These are phyloP conservation scores for Halcyon leucocephala DNA, from an alignment of 2,797 vertebrate species.

Conservation along the genomic window DNA sequence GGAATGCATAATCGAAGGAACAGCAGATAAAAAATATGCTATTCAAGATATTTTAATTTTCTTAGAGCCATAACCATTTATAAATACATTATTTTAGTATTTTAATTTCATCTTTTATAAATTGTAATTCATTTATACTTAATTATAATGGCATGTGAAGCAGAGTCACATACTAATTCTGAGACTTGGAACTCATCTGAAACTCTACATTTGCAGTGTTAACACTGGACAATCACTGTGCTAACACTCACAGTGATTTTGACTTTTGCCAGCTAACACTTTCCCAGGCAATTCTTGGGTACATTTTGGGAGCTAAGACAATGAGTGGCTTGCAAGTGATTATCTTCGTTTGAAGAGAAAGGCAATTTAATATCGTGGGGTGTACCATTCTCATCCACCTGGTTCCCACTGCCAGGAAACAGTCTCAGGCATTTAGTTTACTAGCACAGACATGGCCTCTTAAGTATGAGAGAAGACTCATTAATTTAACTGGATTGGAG, in stretches of 20 bases:
- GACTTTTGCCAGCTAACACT: not conserved
- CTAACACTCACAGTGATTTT: not conserved
- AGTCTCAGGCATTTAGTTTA: slow-evolving; percentile 38
- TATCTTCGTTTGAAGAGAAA: not conserved
- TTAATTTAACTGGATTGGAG: slow-evolving; percentile 53
- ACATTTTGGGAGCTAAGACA: not conserved
- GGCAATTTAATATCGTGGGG: not conserved
- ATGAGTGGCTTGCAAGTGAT: not conserved
- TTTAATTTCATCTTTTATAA: not conserved
- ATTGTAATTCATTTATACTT: not conserved
- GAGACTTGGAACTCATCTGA: not conserved
- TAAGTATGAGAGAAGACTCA: slow-evolving; percentile 26
- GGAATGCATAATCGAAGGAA: not conserved
- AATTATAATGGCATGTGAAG: not conserved
- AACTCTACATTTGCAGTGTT: not conserved
- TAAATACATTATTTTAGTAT: not conserved
- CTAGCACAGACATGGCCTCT: not conserved
- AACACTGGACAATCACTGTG: not conserved
- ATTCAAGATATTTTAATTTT: not conserved
- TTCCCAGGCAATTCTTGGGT: not conserved
- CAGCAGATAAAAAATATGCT: not conserved
- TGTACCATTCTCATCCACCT: not conserved
- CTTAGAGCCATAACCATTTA: not conserved
- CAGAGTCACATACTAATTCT: not conserved
- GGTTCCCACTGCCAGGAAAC: not conserved